phyloP scores from a whole-genome alignment of 2,113 vertebrate genomes.

The Probosciger aterrimus region DNA sequence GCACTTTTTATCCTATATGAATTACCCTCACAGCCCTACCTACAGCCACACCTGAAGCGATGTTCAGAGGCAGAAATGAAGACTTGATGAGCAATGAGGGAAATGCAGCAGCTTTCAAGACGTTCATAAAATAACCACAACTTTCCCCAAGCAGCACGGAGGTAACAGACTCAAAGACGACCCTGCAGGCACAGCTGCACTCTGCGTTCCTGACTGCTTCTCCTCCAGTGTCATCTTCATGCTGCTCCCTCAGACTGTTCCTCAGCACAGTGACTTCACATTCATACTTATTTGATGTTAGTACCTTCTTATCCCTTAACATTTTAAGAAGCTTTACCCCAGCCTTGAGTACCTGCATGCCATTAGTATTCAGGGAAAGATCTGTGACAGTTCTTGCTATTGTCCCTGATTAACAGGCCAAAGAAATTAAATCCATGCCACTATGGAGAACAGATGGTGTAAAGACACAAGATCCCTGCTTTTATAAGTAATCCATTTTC shows the following conservation, averaged over 20 bases:
- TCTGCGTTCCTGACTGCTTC: not conserved
- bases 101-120: not conserved
- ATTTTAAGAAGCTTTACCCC: not conserved
- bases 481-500: not conserved
- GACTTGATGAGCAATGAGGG: not conserved
- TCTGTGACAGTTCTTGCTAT: not conserved
- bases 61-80: not conserved
- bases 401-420: not conserved
- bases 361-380: not conserved
- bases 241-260: not conserved
- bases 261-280: not conserved
- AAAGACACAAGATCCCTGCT: not conserved
- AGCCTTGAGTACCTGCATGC: not conserved
- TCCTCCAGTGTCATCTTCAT: not conserved
- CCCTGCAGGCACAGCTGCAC: not conserved
- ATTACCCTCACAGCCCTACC: not conserved
- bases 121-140: not conserved
- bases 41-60: not conserved
- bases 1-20: constrained; percentile 9
- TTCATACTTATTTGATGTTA: not conserved
- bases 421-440: not conserved
- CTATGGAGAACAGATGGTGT: not conserved
- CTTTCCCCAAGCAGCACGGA: not conserved
- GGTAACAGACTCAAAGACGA: not conserved
- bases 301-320: not conserved